Evolutionary conservation across 2,888 invertebrate species (phyloP), one percentile per base, ranked within the genome.

Genomic region (Trichopoda pennipes): DNA sequence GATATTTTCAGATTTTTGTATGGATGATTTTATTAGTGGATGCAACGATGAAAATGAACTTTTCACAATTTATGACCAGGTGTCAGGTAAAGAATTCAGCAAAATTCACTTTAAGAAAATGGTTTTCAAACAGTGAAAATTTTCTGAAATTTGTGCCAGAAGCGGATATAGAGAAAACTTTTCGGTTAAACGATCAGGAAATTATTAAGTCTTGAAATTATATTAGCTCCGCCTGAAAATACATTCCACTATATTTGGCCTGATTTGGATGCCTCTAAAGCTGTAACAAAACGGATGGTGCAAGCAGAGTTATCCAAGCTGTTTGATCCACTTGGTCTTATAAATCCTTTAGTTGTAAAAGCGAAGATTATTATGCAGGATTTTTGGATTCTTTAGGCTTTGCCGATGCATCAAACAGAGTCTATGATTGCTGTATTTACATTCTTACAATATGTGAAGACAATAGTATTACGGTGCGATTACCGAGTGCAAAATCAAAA

Each of bases 11-110:
- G 79, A 85, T 21, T 83, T n/a, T 44, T 85, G 85, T 51, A 81
- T 86, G 10, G 85, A 85, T 58, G 84, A 86, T 51, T 69, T 85
- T 6, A 80, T 85, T 72, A 81, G 72, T n/a, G 85, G 85, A 7
- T 69, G 77, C 10, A 63, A 85, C 58, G 53, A 42, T 32, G 32
- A 80, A 23, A 14, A 69, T n/a, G 55, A 84, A 38, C 81, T 84
- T 28, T 55, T 73, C n/a, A n/a, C 47, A 28, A 56, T 83, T 14
- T 79, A 80, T 70, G 16, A 38, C 1, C 70, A 84, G 16, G 10
- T 86, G 2, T 49, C 64, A 21, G 14, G 38, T 84, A 7, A 21
- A 85, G 16, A 10, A 55, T 7, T 53, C 53, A 10, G 79, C 69
- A 2, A 69, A 66, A 14, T 79, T 85, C 32, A 63, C 49, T 38